Conservation (phyloP, 2,797 vertebrate species). For the Nasua narica region DNA sequence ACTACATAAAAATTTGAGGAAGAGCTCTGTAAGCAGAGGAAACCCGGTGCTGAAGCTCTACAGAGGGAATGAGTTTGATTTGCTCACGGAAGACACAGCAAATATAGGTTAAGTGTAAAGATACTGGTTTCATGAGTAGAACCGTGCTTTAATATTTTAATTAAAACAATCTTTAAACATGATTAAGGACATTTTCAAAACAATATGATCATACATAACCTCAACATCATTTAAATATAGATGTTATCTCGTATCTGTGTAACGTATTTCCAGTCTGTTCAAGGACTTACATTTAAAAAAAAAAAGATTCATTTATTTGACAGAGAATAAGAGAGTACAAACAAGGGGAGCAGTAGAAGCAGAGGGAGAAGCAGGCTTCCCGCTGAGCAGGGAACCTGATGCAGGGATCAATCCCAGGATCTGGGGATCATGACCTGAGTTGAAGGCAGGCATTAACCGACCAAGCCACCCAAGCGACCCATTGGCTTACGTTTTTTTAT, state of each 20-base stretch:
- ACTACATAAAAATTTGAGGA: background rate
- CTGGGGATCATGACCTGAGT: background rate
- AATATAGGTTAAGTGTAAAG: background rate
- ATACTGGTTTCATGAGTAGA: background rate
- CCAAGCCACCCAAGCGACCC: background rate
- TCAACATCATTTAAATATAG: background rate
- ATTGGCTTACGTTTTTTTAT: background rate
- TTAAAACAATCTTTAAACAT: background rate
- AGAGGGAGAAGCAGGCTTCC: too few relatives aligned
- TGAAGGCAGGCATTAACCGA: background rate
- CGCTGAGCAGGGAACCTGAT: background rate
- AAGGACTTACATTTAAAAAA: background rate
- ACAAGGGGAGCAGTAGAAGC: too few relatives aligned
- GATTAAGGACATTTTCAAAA: background rate
- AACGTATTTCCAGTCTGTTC: background rate
- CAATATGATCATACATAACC: background rate
- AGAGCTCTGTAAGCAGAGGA: background rate
- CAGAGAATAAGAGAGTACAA: background rate
- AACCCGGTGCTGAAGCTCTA: background rate
- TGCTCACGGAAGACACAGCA: background rate
- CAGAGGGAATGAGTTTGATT: background rate
- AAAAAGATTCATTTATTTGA: background rate
- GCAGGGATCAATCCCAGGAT: background rate
- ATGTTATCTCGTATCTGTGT: background rate
- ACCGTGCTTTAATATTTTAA: slow-evolving; percentile 2